Percentiles rank a stretch among this genome's conserved stretches.
These are phyloP conservation scores for Ischnus inquisitorius DNA, from an alignment of 2,888 invertebrate genomes.

Conservation along the genomic window DNA sequence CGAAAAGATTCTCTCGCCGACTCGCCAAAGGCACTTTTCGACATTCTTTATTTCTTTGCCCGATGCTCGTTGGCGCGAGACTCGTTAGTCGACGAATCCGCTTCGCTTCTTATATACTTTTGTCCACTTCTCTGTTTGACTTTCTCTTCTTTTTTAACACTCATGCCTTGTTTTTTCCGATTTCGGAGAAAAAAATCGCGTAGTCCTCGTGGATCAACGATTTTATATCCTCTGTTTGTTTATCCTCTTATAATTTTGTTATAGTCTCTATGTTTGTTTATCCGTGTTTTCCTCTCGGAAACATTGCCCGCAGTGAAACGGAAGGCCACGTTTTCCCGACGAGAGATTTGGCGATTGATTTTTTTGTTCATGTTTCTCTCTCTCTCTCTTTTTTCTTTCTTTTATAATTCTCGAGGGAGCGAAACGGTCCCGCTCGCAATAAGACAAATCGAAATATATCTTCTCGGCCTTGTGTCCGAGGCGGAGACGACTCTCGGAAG, in stretches of 20 bases:
- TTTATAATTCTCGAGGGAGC: not conserved
- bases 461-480: not conserved
- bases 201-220: not conserved
- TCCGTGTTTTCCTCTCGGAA: not conserved
- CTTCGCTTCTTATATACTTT: conserved; percentile 6
- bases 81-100: conserved; percentile 36
- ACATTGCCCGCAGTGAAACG: not conserved
- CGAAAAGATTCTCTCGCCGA: not conserved
- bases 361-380: no score
- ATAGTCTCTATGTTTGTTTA: not conserved
- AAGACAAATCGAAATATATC: conserved; percentile 1
- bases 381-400: no score
- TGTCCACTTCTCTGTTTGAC: not conserved
- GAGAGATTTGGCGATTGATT: not conserved
- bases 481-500: conserved; percentile 2
- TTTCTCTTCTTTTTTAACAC: not conserved
- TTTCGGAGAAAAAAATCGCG: not conserved
- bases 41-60: conserved; percentile 29
- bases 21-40: conserved; percentile 16
- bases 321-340: not conserved
- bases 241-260: no score
- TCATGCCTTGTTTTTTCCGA: not conserved
- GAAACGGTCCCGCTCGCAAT: not conserved
- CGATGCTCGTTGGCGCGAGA: conserved; percentile 6
- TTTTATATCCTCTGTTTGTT: no score